phyloP scores from a whole-genome alignment of 2,113 vertebrate species.

The Dolichotis patagonum region DNA sequence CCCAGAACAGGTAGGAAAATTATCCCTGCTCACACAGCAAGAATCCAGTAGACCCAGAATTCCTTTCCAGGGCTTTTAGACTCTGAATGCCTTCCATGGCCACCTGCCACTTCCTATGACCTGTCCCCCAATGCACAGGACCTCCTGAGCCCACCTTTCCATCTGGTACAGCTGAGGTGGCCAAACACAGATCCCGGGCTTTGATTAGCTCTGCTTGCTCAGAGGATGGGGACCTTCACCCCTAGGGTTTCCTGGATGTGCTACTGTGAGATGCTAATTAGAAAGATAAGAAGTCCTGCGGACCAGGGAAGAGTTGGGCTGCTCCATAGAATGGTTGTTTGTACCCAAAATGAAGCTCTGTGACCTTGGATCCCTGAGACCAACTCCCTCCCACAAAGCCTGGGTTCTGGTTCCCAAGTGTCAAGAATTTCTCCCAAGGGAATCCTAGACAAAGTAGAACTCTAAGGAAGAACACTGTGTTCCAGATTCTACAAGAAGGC shows the following conservation, averaged over 20 bases:
- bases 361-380: slow-evolving; percentile 66
- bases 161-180: slow-evolving; percentile 33
- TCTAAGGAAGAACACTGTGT: not conserved
- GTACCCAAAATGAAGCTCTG: slow-evolving; percentile 87
- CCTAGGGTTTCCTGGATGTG: slow-evolving; percentile 87
- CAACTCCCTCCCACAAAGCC: not conserved
- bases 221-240: slow-evolving; percentile 78
- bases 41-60: not conserved
- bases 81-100: not conserved
- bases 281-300: slow-evolving; percentile 82
- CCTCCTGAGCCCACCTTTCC: slow-evolving; percentile 18
- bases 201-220: slow-evolving; percentile 81
- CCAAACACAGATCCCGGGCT: slow-evolving; percentile 73
- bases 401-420: not conserved
- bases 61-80: not conserved
- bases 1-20: not conserved
- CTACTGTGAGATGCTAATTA: slow-evolving; percentile 85
- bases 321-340: slow-evolving; percentile 78
- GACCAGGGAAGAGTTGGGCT: slow-evolving; percentile 77
- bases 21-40: not conserved
- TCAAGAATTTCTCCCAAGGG: slow-evolving; percentile 10
- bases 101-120: not conserved
- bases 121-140: not conserved
- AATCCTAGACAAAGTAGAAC: not conserved
- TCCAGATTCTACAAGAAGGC: not conserved